A percentile compares a stretch with the other conserved stretches of the same genome.
These are phyloP conservation scores for Axea sp. DNA, from an alignment of 2,888 invertebrate genomes.

Conservation along the genomic window DNA sequence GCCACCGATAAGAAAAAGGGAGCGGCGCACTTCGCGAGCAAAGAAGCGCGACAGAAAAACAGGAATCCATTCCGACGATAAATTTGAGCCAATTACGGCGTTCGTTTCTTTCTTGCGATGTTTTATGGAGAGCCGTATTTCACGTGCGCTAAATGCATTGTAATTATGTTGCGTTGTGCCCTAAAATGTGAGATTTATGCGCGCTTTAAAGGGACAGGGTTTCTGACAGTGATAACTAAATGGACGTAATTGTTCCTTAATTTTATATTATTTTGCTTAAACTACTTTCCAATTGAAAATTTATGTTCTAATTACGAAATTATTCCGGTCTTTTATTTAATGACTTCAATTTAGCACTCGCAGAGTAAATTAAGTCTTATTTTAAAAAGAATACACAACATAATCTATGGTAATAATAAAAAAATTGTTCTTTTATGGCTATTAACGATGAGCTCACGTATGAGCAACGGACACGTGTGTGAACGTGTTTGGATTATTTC, in stretches of 20 bases:
- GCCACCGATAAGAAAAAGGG: conserved; percentile 47
- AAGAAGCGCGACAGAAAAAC: conserved; percentile 46
- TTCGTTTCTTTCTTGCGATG: conserved; percentile 40
- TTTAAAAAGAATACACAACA: no score
- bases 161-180: conserved; percentile 50
- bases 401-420: no score
- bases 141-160: conserved; percentile 52
- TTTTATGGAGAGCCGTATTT: conserved; percentile 52
- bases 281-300: no score
- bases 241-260: conserved; percentile 5
- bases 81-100: conserved; percentile 52
- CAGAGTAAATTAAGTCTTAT: no score
- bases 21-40: conserved; percentile 32
- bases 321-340: no score
- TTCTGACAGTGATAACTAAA: conserved; percentile 29
- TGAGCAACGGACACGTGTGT: no score
- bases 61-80: conserved; percentile 51
- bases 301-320: no score
- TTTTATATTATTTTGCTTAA: not conserved
- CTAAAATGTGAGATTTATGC: conserved; percentile 44
- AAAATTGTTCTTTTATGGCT: no score
- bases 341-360: no score
- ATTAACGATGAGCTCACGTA: no score
- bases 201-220: conserved; percentile 12
- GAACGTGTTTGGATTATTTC: no score